These are phyloP conservation scores for Mola mola DNA, from an alignment of 2,113 vertebrate genomes.

Conservation along the genomic window DNA sequence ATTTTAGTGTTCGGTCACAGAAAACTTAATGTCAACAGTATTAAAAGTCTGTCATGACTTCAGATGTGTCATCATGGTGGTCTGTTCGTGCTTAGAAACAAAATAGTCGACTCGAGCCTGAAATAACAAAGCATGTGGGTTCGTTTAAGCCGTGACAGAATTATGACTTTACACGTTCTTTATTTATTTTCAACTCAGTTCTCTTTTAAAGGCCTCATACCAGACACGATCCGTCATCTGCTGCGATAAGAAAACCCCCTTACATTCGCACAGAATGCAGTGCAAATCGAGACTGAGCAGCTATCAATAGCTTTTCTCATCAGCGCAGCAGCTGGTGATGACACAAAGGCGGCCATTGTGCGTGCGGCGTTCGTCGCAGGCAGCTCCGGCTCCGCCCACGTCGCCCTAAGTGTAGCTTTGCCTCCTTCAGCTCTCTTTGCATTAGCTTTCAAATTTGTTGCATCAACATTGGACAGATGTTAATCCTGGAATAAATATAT, in stretches of 20 bases:
- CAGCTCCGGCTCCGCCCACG: slow-evolving; percentile 25
- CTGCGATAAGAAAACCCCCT: no score
- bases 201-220: background rate
- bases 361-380: slow-evolving; percentile 25
- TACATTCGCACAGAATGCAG: no score
- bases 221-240: background rate
- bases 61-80: slow-evolving; percentile 34
- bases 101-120: slow-evolving; percentile 22
- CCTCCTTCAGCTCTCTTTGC: background rate
- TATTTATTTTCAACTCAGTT: slow-evolving; percentile 2
- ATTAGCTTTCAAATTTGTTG: slow-evolving; percentile 3
- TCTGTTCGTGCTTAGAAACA: slow-evolving; percentile 33
- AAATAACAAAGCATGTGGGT: slow-evolving; percentile 47
- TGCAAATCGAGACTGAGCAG: background rate
- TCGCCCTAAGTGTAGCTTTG: slow-evolving; percentile 13
- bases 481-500: slow-evolving; percentile 7
- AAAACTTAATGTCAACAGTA: slow-evolving; percentile 52
- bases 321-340: slow-evolving; percentile 41
- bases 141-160: slow-evolving; percentile 27
- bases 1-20: slow-evolving; percentile 37
- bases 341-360: slow-evolving; percentile 53
- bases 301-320: slow-evolving; percentile 42
- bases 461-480: slow-evolving; percentile 21
- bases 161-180: slow-evolving; percentile 2
- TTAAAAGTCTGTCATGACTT: slow-evolving; percentile 41